Evolutionary conservation across 2,888 invertebrate species (phyloP), one percentile per base, ranked within the genome.

Genomic region (Polyploca ridens): DNA sequence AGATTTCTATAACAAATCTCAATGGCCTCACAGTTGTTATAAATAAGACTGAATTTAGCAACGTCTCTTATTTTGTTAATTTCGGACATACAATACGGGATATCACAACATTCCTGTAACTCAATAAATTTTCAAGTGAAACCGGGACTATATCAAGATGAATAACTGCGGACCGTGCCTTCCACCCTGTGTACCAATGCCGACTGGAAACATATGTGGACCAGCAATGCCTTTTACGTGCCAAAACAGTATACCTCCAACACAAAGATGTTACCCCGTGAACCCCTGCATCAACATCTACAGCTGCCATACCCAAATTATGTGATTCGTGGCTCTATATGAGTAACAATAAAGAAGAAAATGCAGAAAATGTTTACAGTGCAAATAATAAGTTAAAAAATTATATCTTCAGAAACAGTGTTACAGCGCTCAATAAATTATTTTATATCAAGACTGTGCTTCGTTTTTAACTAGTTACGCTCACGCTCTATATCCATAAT

Each of bases 241-340:
- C 68, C 74, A 82, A n/a, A 81, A 71, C 66, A 80, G 70, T 60
- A 68, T 75, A 5, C 85, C 86, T 2, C 83, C 84, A 10, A 65
- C 73, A 6, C 80, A 83, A 57, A 84, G 86, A 65, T 77, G 79
- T 64, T 84, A 83, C 65, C 82, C 84, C 35, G 80, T 89, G 57
- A 88, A 88, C 66, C 92, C 92, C 3, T 90, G 90, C 76, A 93
- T 93, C 78, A 92, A 93, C 69, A 91, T 93, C 71, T 93, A 92
- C 83, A 93, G 93, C 75, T 91, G 90, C 72, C 78, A 90, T 66
- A 93, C 93, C n/a, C 93, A 93, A 74, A 90, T 93, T 44, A 86
- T 92, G 88, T 93, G 80, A 81, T 58, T 33, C 57, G 60, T 8
- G 63, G 62, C 41, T 1, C 14, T 7, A 2, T 14, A 14, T 4